Percentiles rank a stretch among this genome's conserved stretches.
These are phyloP conservation scores for Philopotamus ludificatus DNA, from an alignment of 1,140 invertebrate species.

Conservation along the genomic window DNA sequence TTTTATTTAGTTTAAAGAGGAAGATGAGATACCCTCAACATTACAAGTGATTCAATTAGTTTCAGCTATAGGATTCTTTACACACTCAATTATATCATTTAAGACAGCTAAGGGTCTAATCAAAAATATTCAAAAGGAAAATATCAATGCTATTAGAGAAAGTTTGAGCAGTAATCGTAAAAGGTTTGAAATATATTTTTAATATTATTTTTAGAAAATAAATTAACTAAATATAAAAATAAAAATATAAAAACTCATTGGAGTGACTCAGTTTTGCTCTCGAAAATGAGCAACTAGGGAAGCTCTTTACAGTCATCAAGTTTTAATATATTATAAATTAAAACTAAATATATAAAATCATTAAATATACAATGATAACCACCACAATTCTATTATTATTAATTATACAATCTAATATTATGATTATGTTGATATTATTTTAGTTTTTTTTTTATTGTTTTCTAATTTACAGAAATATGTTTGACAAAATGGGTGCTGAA, in stretches of 20 bases:
- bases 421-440: background rate
- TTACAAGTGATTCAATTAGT: conserved; percentile 46
- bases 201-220: background rate
- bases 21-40: conserved; percentile 28
- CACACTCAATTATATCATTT: conserved; percentile 46
- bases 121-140: conserved; percentile 45
- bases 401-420: no score
- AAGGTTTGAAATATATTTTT: conserved; percentile 25
- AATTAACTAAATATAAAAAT: background rate
- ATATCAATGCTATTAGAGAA: conserved; percentile 22
- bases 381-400: no score
- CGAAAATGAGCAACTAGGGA: no score
- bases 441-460: background rate
- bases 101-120: conserved; percentile 45
- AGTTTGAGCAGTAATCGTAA: conserved; percentile 36
- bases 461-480: conserved; percentile 34
- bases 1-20: conserved; percentile 44
- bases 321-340: no score
- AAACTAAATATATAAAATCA: no score
- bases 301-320: no score
- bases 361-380: no score
- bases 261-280: no score
- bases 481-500: conserved; percentile 36
- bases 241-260: no score
- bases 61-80: conserved; percentile 49